phyloP scores from a whole-genome alignment of 2,797 vertebrate species.

The Petrocephalus schoutedeni region DNA sequence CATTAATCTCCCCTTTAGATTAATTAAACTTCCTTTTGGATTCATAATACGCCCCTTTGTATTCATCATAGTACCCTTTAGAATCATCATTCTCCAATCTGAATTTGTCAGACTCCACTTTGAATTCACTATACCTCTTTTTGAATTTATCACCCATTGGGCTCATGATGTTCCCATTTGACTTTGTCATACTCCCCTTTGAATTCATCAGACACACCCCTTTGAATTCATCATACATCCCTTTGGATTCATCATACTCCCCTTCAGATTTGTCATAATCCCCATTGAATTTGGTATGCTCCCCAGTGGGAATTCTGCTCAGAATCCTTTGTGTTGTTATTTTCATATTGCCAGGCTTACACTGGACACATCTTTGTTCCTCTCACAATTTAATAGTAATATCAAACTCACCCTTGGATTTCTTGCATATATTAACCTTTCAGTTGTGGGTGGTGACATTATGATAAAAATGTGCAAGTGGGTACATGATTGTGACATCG shows the following conservation, averaged over 20 bases:
- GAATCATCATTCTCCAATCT: too few species aligned
- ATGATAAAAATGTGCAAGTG: background rate
- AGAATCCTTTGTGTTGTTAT: background rate
- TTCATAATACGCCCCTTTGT: background rate
- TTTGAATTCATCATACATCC: background rate
- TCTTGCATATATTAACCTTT: conserved; percentile 11
- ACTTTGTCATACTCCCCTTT: background rate
- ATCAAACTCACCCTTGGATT: background rate
- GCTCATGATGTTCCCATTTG: background rate
- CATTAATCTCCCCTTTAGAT: background rate
- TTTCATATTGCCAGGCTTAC: background rate
- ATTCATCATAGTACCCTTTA: background rate
- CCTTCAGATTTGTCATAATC: background rate
- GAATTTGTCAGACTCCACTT: background rate
- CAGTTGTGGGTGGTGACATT: conserved; percentile 2
- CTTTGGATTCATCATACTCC: background rate
- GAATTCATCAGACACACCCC: background rate
- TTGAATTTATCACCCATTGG: background rate
- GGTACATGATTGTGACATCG: background rate
- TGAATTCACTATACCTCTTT: background rate
- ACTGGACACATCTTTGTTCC: background rate
- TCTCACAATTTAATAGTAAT: background rate
- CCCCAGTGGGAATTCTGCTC: background rate
- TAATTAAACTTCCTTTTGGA: background rate
- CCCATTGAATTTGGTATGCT: background rate